Conservation (phyloP, 2,888 invertebrate genomes). For the Lamellibrachia columna region DNA sequence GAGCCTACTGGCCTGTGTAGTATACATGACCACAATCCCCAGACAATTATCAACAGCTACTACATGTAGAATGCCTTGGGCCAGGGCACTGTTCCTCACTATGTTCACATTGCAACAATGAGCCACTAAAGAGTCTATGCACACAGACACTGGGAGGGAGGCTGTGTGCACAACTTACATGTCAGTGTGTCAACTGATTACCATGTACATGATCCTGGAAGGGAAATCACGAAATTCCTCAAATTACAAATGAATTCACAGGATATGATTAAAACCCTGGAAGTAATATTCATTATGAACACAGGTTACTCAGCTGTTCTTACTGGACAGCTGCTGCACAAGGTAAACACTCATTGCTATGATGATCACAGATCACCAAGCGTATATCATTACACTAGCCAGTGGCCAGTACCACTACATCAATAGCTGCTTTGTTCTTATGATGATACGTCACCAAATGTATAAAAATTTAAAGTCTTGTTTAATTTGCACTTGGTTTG, state of each 20-base stretch:
- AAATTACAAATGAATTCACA: neutral
- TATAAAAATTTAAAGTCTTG: neutral
- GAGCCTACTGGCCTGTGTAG: neutral
- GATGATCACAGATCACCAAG: neutral
- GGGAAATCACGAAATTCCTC: neutral
- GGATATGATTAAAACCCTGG: neutral
- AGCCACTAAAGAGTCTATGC: neutral
- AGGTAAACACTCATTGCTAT: neutral
- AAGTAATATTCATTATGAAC: neutral
- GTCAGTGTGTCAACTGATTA: neutral
- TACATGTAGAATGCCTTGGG: neutral
- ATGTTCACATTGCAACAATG: neutral
- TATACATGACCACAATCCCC: neutral
- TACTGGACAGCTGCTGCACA: neutral
- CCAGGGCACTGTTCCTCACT: neutral
- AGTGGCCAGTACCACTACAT: neutral
- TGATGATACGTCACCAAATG: neutral
- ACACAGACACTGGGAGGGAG: neutral
- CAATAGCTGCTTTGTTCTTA: neutral
- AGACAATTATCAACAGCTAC: neutral
- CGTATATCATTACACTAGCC: neutral
- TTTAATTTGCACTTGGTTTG: neutral
- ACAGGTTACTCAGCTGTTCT: neutral
- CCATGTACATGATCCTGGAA: neutral
- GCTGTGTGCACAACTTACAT: neutral